These are phyloP conservation scores for Chondrilla cf. caribensis DNA, from an alignment of 37 sponge, comb jelly and placozoan genomes.

Conservation along the genomic window DNA sequence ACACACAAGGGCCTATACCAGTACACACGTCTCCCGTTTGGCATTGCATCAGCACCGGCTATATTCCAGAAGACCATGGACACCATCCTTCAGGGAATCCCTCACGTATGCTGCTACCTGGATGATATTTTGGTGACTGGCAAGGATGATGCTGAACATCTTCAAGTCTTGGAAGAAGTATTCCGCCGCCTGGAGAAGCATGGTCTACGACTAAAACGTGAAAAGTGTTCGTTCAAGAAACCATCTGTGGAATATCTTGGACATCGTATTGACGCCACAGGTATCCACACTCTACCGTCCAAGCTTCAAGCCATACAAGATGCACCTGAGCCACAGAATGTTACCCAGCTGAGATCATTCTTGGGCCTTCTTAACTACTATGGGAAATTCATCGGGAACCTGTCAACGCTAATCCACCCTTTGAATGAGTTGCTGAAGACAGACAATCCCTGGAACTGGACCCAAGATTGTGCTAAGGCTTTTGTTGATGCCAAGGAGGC, in stretches of 20 bases:
- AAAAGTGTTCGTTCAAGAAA: conserved; percentile 14
- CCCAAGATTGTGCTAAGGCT: neutral
- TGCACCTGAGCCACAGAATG: neutral
- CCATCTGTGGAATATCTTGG: conserved; percentile 24
- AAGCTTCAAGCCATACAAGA: conserved; percentile 10
- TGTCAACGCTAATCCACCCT: neutral
- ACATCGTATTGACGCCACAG: neutral
- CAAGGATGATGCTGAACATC: neutral
- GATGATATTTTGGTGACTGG: conserved; percentile 48
- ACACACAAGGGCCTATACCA: neutral
- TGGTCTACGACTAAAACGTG: neutral
- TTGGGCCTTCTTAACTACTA: conserved; percentile 6
- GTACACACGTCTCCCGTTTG: conserved; percentile 40
- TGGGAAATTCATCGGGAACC: conserved; percentile 9
- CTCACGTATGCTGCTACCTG: conserved; percentile 14
- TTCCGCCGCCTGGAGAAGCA: neutral
- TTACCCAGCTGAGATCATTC: neutral
- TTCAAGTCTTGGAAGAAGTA: neutral
- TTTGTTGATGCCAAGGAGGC: conserved; percentile 3
- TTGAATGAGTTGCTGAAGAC: neutral
- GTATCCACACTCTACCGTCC: neutral
- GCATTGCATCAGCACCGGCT: conserved; percentile 36
- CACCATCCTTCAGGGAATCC: conserved; percentile 24
- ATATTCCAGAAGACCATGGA: conserved; percentile 43
- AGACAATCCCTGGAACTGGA: neutral